Conservation (phyloP, 2,888 invertebrate genomes). For the Brachyptera risi region DNA sequence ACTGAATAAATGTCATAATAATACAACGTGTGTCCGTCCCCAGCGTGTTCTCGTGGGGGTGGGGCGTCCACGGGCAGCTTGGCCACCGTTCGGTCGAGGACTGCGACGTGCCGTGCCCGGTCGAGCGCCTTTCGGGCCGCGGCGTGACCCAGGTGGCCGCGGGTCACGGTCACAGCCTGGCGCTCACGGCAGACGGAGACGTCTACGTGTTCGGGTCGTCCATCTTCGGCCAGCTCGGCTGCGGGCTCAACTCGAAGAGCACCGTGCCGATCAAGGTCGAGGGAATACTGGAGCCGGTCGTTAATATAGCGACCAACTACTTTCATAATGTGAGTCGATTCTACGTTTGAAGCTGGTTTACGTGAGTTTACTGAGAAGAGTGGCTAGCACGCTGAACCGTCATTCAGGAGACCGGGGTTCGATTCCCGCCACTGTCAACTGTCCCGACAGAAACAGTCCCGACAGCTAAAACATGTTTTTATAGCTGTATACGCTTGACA, state of each 20-base stretch:
- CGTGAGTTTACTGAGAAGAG: too few relatives aligned
- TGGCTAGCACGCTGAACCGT: too few relatives aligned
- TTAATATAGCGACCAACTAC: slow-evolving; percentile 59
- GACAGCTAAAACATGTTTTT: too few relatives aligned
- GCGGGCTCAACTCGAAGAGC: slow-evolving; percentile 52
- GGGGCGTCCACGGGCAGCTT: slow-evolving; percentile 93
- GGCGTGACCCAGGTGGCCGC: slow-evolving; percentile 37
- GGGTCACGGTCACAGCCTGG: slow-evolving; percentile 69
- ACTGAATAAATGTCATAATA: too few relatives aligned
- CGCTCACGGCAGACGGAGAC: slow-evolving; percentile 63
- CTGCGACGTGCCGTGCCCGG: slow-evolving; percentile 43
- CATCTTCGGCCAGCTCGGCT: slow-evolving; percentile 75
- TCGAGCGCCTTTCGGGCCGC: slow-evolving; percentile 48
- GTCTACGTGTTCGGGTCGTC: slow-evolving; percentile 68
- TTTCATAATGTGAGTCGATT: slow-evolving; percentile 66
- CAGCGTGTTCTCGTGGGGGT: slow-evolving; percentile 87
- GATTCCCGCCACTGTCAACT: too few relatives aligned
- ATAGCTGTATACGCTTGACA: too few relatives aligned
- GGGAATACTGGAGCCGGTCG: slow-evolving; percentile 51
- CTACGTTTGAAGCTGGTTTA: too few relatives aligned
- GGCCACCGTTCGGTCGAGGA: slow-evolving; percentile 81
- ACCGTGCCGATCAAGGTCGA: slow-evolving; percentile 54
- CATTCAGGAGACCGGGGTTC: too few relatives aligned
- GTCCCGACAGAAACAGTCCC: too few relatives aligned
- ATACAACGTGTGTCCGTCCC: slow-evolving; percentile 18